Evolutionary conservation across 2,797 vertebrate genomes (phyloP), one percentile per base, ranked within the genome.

Genomic region (Cheirogaleus major): DNA sequence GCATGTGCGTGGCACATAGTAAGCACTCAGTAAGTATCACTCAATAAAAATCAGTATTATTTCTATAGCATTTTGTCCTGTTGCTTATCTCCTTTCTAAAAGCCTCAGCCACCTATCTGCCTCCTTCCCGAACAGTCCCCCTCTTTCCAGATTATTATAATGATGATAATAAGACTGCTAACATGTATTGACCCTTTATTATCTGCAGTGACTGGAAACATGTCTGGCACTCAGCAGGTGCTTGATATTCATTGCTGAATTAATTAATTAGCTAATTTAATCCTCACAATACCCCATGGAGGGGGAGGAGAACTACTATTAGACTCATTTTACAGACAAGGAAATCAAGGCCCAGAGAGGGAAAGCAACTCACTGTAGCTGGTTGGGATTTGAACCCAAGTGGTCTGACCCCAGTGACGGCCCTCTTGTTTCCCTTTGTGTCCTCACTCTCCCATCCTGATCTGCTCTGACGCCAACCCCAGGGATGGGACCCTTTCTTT

Each of bases 311-410:
- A 35, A 78, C 70, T 76, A 75, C 50, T 90, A 63, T 69, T 50
- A 85, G 45, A 85, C 91, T 61, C 95, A 93, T 89, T 86, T 94
- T 57, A 95, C 38, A 95, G 94, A 95, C 27, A 92, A 90, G 76
- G n/a, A 82, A 93, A 70, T 91, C 59, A 79, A 97, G 81, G 50
- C 41, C 57, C 35, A 67, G 48, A 59, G 30, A 67, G 32, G 41
- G 67, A 35, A 67, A 78, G 32, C 12, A 48, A 95, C n/a, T 67
- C 6, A 0, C n/a, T 38, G 55, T 72, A 38, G 45, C 4, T 72
- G 43, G 45, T 6, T 92, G 79, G 45, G 73, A 55, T 91, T 90
- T 69, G 95, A 95, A 81, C 65, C 92, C 52, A 75, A 72, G 76
- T 8, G 14, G 48, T 48, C 69, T 81, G 59, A 96, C 61, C 78